Percentiles rank a stretch among this genome's conserved stretches.
phyloP scores from a whole-genome alignment of 2,888 invertebrate genomes.

The Clunio marinus region DNA sequence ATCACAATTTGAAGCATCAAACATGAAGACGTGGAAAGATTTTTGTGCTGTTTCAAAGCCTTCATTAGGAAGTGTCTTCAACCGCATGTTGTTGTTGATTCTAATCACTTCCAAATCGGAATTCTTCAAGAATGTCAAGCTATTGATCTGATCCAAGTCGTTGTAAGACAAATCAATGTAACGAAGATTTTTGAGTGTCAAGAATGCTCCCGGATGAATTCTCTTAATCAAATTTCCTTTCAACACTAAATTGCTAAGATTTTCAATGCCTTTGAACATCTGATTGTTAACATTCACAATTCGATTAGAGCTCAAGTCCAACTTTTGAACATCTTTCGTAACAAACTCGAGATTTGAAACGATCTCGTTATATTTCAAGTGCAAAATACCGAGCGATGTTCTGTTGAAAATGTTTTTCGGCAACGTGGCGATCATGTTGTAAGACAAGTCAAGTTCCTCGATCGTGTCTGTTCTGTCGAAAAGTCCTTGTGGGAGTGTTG shows the following conservation, averaged over 20 bases:
- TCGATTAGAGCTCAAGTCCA: slow-evolving; percentile 66
- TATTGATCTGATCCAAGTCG: slow-evolving; percentile 62
- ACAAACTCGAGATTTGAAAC: slow-evolving; percentile 59
- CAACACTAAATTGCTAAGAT: slow-evolving; percentile 63
- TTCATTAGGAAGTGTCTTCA: slow-evolving; percentile 62
- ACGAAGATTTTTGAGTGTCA: slow-evolving; percentile 61
- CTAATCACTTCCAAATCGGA: slow-evolving; percentile 64
- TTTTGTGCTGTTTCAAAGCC: slow-evolving; percentile 58
- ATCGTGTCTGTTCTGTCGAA: slow-evolving; percentile 63
- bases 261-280: slow-evolving; percentile 61
- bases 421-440: slow-evolving; percentile 62
- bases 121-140: slow-evolving; percentile 66
- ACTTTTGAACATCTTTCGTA: slow-evolving; percentile 59
- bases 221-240: slow-evolving; percentile 65
- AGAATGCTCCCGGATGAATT: slow-evolving; percentile 66
- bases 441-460: slow-evolving; percentile 68
- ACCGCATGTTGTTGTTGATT: slow-evolving; percentile 65
- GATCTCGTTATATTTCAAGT: slow-evolving; percentile 66
- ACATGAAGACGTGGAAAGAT: slow-evolving; percentile 61
- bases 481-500: slow-evolving; percentile 50
- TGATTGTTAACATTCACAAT: slow-evolving; percentile 62
- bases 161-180: slow-evolving; percentile 72
- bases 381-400: slow-evolving; percentile 65
- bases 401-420: slow-evolving; percentile 62
- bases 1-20: slow-evolving; percentile 72